Percentiles rank a stretch among this genome's conserved stretches.
Conservation (phyloP, 2,888 invertebrate species). For the Pandemis heparana region DNA sequence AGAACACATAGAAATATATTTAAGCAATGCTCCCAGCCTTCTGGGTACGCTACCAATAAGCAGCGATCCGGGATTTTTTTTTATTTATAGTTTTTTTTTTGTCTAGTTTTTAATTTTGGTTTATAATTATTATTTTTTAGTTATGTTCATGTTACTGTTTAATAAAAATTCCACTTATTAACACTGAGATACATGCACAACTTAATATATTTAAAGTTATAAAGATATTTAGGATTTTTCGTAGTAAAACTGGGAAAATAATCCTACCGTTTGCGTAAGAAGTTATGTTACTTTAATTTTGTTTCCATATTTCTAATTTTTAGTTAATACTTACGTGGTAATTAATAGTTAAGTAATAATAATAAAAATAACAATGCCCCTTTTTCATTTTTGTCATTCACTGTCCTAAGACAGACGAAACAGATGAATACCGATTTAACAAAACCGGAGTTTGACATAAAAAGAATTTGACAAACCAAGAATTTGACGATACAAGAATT, state of each 20-base stretch:
- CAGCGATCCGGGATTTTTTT: no score
- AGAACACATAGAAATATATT: no score
- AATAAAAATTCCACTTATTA: no score
- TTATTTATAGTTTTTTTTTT: no score
- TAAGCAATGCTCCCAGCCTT: no score
- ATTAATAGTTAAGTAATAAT: not conserved
- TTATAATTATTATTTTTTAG: no score
- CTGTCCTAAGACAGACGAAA: constrained; percentile 1
- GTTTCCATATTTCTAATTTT: constrained; percentile 6
- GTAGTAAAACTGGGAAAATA: not conserved
- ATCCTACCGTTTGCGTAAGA: constrained; percentile 4
- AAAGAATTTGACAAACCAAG: not conserved
- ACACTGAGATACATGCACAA: no score
- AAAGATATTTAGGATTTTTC: constrained; percentile 5
- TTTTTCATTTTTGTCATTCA: no score
- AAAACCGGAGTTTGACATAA: not conserved
- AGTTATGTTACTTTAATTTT: constrained; percentile 8
- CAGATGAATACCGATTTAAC: constrained; percentile 3
- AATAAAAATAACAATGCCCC: constrained; percentile 5
- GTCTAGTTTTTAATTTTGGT: no score
- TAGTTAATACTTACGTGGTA: not conserved
- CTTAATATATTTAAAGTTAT: constrained; percentile 4
- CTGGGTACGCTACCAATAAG: no score
- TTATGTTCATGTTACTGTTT: no score
- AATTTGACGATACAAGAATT: no score